Evolutionary conservation across 1,140 invertebrate species (phyloP), one percentile per base, ranked within the genome.

Genomic region (Drosophila rhopaloa): DNA sequence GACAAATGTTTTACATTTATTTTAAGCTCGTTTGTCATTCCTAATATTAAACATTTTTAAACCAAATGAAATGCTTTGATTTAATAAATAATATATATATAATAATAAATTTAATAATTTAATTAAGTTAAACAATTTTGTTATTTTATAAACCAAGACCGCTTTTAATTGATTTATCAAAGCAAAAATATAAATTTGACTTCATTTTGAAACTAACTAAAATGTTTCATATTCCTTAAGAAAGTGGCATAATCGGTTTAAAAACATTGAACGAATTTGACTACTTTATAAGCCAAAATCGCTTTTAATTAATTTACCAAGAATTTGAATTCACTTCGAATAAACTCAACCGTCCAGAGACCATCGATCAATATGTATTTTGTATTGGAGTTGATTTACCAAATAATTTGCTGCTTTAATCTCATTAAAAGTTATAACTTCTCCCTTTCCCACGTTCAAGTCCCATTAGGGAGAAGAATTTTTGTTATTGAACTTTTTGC

Each of bases 341-440:
- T 50, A 14, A 43, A 41, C 65, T 29, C 29, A 19, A n/a, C 13
- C 29, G 41, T 11, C 38, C 19, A 37, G 19, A 24, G 51, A 50
- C 35, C 67, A 71, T 71, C 67, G 37, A 71, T 71, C 67, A 58
- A 71, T 71, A 71, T 71, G 44, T 54, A 71, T 58, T 50, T 71
- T 71, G 65, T 58, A 57, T 37, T 71, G 65, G 44, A 62, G 59
- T 66, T 76, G 72, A 79, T 65, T 67, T 75, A 70, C 68, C 81
- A 85, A 79, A 73, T 84, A 85, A 84, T 85, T 85, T 75, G 29
- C 76, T 80, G 44, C 81, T 80, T 84, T 76, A 83, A 76, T 79
- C 81, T 84, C 73, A 85, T 84, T 84, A 85, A 85, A 81, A 84
- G 62, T 81, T 66, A 71, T 58, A 70, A 66, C 46, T 65, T 65